Evolutionary conservation across 2,797 vertebrate species (phyloP).

Genomic region (Hephaestus fuliginosus): DNA sequence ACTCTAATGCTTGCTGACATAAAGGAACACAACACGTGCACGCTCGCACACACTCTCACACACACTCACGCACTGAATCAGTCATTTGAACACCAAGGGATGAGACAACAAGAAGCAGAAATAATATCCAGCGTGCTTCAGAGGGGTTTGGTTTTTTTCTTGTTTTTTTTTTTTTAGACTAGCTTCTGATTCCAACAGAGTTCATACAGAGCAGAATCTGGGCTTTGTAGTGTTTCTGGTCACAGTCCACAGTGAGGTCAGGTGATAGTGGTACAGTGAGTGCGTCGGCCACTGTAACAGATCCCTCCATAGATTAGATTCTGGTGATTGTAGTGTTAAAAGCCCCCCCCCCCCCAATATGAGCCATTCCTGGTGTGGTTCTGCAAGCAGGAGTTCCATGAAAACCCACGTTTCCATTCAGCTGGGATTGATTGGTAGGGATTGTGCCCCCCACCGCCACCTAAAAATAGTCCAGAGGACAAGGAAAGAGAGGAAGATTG

Average conservation of each 20-base stretch:
- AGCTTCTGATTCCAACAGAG: slow-evolving; percentile 49
- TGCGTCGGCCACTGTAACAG: slow-evolving; percentile 61
- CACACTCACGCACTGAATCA: slow-evolving; percentile 40
- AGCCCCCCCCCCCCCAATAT: slow-evolving; percentile 21
- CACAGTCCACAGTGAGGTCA: slow-evolving; percentile 72
- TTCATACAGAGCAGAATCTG: slow-evolving; percentile 63
- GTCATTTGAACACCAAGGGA: slow-evolving; percentile 61
- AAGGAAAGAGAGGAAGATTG: slow-evolving; percentile 71
- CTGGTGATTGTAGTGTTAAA: slow-evolving; percentile 62
- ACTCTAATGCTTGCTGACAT: slow-evolving; percentile 51
- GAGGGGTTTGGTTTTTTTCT: slow-evolving; percentile 48
- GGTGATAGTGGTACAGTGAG: slow-evolving; percentile 64
- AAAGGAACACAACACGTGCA: slow-evolving; percentile 60
- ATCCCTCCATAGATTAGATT: slow-evolving; percentile 55
- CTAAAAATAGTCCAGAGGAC: slow-evolving; percentile 54
- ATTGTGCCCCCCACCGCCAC: slow-evolving; percentile 27
- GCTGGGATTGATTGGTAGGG: slow-evolving; percentile 62
- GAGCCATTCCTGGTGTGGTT: slow-evolving; percentile 59
- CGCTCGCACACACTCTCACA: slow-evolving; percentile 2
- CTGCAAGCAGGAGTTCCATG: slow-evolving; percentile 69
- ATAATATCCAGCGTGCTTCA: slow-evolving; percentile 81
- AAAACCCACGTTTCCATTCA: slow-evolving; percentile 48
- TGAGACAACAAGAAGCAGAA: slow-evolving; percentile 70
- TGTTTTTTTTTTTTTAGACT: slow-evolving; percentile 30
- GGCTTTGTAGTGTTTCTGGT: slow-evolving; percentile 60